Conservation (phyloP, 1,140 invertebrate species). For the Drosophila novamexicana region DNA sequence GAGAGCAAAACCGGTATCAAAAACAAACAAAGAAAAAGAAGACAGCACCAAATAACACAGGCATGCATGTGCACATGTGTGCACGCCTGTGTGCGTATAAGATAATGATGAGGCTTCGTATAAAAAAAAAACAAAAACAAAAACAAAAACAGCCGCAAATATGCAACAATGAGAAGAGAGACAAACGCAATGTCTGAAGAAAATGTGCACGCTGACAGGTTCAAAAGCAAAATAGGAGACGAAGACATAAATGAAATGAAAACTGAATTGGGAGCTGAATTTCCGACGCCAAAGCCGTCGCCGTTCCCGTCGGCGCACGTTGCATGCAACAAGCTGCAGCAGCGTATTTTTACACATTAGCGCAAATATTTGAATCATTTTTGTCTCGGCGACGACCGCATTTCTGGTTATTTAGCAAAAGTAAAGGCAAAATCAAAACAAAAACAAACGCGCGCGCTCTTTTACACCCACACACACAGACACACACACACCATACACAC, state of each 20-base stretch:
- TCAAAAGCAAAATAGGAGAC: slow-evolving; percentile 51
- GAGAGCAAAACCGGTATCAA: slow-evolving; percentile 67
- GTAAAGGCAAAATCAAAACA: slow-evolving; percentile 40
- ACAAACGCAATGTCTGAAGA: slow-evolving; percentile 45
- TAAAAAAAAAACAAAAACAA: slow-evolving; percentile 48
- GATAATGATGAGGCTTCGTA: slow-evolving; percentile 38
- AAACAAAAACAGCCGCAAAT: slow-evolving; percentile 43
- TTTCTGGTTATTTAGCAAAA: slow-evolving; percentile 52
- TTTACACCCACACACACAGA: slow-evolving; percentile 27
- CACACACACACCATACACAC: slow-evolving; percentile 7
- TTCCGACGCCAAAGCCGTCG: slow-evolving; percentile 5
- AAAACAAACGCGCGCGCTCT: slow-evolving; percentile 37
- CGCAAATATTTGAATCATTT: slow-evolving; percentile 69
- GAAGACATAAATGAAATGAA: slow-evolving; percentile 59
- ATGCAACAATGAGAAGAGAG: slow-evolving; percentile 47
- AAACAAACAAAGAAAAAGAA: slow-evolving; percentile 56
- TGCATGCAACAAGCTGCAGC: slow-evolving; percentile 75
- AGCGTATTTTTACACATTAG: slow-evolving; percentile 67
- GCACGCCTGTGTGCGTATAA: slow-evolving; percentile 29
- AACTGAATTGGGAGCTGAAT: slow-evolving; percentile 43
- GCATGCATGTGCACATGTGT: slow-evolving; percentile 32
- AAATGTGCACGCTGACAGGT: slow-evolving; percentile 56
- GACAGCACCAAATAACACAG: slow-evolving; percentile 49
- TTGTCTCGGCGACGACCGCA: slow-evolving; percentile 45
- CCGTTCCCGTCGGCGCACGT: slow-evolving; percentile 24